These are phyloP conservation scores for Limnephilus marmoratus DNA, from an alignment of 2,888 invertebrate genomes.

Conservation along the genomic window DNA sequence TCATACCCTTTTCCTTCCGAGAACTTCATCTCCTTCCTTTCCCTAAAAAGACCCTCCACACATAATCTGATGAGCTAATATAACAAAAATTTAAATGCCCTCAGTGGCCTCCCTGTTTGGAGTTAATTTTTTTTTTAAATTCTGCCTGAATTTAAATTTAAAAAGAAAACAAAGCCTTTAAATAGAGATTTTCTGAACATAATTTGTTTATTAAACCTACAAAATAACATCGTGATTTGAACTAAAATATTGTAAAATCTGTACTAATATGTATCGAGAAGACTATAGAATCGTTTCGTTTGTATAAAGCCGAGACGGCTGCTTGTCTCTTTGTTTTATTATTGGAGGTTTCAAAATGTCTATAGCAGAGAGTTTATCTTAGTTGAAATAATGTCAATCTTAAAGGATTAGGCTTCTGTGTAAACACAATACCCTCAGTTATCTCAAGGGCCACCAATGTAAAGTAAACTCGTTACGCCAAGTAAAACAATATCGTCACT, in stretches of 20 bases:
- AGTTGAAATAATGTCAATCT: background rate
- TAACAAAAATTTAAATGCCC: too few relatives aligned
- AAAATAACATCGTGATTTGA: too few relatives aligned
- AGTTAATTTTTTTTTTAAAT: too few relatives aligned
- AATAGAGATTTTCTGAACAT: too few relatives aligned
- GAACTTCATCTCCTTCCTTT: too few relatives aligned
- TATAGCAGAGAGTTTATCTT: background rate
- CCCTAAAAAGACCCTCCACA: too few relatives aligned
- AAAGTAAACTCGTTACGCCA: background rate
- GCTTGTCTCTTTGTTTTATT: background rate
- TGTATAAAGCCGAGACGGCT: background rate
- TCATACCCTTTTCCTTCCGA: too few relatives aligned
- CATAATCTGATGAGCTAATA: too few relatives aligned
- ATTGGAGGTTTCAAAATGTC: background rate
- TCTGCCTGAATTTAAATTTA: too few relatives aligned
- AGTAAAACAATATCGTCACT: background rate
- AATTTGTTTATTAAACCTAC: too few relatives aligned
- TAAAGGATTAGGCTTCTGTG: background rate
- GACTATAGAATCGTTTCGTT: background rate
- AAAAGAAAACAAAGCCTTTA: too few relatives aligned
- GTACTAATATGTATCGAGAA: background rate
- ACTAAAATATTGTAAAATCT: background rate
- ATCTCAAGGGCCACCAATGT: background rate
- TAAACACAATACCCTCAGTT: conserved; percentile 21
- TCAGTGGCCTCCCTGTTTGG: too few relatives aligned